Base-by-base conservation (phyloP, 2,113 vertebrate genomes). In the Panurus biarmicus region DNA sequence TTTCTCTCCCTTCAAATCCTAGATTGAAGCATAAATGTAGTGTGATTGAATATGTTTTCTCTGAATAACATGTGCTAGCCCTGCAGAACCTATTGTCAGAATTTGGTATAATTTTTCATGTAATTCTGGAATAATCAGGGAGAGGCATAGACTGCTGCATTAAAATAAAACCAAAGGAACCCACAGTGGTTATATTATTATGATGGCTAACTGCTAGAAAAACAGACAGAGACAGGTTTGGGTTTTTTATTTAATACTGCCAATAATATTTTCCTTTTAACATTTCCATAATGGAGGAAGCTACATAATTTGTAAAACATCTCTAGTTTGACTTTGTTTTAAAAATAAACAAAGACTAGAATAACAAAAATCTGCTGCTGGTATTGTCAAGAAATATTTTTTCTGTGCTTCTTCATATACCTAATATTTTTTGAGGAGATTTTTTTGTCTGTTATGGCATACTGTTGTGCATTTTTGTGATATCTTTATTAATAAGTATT, bases 131-230 rank as follows among this genome's bases (percentile, higher is more conserved):
- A 79, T 44, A 64, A 51, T 92, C 78, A 91, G 42, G 73, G 77
- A 92, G 57, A 86, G n/a, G 31, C 44, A 91, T 57, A 75, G 74
- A 60, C 76, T 53, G 33, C 33, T 25, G 14, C 36, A 88, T 60
- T 92, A 75, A 87, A 89, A 88, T 53, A 71, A 94, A 85, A 89
- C 40, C 75, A 82, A 94, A 91, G 79, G 42, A 92, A 61, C 14
- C 6, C 48, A 45, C 40, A 73, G 14, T 81, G 42, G 65, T 67
- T 94, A 36, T 40, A 77, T 67, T 84, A 80, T 66, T 58, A 58
- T 20, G 38, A 29, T 26, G 69, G 83, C 14, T 79, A 91, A 90
- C 65, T 90, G 44, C 20, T 50, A 74, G n/a, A 88, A 67, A 88
- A 87, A 58, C 11, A 85, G 23, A 26, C 40, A 89, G 70, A 71